Base-by-base conservation (phyloP, 2,113 vertebrate genomes). In the Amblyopsis rosae region DNA sequence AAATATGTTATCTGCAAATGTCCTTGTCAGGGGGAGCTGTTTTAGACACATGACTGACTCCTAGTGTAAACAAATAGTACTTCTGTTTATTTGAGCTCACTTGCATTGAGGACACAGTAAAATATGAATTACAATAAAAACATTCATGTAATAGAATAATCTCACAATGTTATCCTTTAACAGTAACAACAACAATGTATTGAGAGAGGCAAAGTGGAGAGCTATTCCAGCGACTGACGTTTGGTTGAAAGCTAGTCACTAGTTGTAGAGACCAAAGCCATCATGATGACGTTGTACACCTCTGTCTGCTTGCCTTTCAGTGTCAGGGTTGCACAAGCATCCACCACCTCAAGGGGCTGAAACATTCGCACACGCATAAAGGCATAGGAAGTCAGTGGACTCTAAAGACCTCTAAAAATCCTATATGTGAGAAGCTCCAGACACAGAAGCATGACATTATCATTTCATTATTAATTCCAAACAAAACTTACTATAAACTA, bases 231-330 rank as follows among this genome's bases (percentile, higher is more conserved):
- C 60, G 70, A 59, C 65, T 10, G 1, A n/a, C n/a, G 9, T 78
- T 73, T 67, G 68, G 65, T 60, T 13, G 62, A 68, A 70, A 49
- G 71, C 55, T 62, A 61, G 15, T 85, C 65, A 19, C 64, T 35
- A 3, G 75, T 12, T 13, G 33, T 17, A 26, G 73, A 83, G 13
- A 83, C 75, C 53, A 64, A 57, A 46, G 91, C 92, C 76, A 90
- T 76, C 57, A 94, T 61, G 35, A 82, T 91, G 71, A 94, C 84
- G 0, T 55, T 91, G 90, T 95, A 96, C 41, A 86, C 83, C 9
- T 90, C 92, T 0, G 86, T 94, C 47, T 95, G 16, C 0, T 94
- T 91, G 0, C 94, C 91, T 82, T 79, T 94, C 47, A 98, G 60
- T 26, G 91, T 92, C 67, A 99, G 91, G 50, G 91, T 69, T 60